A percentile compares a stretch with the other conserved stretches of the same genome.
phyloP scores from a whole-genome alignment of 2,113 vertebrate species.

The Malaclemys terrapin region DNA sequence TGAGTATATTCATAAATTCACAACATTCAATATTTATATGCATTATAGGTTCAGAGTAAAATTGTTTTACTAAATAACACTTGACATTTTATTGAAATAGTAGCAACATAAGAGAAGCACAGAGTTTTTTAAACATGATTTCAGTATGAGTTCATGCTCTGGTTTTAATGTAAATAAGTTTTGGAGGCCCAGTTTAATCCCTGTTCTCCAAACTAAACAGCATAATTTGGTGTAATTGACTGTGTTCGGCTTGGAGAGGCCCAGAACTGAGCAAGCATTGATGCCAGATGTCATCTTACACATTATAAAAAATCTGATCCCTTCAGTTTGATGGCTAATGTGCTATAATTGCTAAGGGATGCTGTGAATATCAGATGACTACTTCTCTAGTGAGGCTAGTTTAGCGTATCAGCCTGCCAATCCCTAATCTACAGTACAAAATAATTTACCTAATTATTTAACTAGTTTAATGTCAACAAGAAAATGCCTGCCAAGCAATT shows the following conservation, averaged over 20 bases:
- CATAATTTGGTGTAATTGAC: constrained; percentile 22
- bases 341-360: background rate
- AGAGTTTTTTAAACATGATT: background rate
- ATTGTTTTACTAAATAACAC: background rate
- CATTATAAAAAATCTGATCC: background rate
- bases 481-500: background rate
- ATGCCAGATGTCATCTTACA: constrained; percentile 46
- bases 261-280: constrained; percentile 10
- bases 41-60: background rate
- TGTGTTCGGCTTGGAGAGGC: constrained; percentile 13
- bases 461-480: background rate
- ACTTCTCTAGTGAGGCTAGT: constrained; percentile 3
- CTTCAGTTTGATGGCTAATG: constrained; percentile 2
- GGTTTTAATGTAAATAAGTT: constrained; percentile 37
- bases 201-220: constrained; percentile 17
- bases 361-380: constrained; percentile 31
- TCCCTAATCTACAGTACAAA: background rate
- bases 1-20: background rate
- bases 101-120: constrained; percentile 34
- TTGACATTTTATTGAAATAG: constrained; percentile 27
- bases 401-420: background rate
- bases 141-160: background rate
- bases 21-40: background rate
- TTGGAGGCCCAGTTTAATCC: constrained; percentile 34
- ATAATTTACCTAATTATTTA: constrained; percentile 12